These are phyloP conservation scores for Hiodon tergisus DNA, from an alignment of 2,113 vertebrate species.

Conservation along the genomic window DNA sequence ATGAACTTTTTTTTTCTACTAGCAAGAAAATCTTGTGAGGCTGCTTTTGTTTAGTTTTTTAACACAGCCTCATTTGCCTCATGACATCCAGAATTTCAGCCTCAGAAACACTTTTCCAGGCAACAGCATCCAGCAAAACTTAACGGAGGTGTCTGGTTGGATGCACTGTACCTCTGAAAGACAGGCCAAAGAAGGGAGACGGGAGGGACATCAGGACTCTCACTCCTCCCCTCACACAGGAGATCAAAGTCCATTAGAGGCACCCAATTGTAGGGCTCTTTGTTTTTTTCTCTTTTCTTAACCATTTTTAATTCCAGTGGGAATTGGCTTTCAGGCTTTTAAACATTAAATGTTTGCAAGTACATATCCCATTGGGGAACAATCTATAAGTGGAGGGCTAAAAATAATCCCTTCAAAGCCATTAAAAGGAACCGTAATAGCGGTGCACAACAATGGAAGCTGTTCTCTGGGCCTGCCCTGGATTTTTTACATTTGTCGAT, in stretches of 20 bases:
- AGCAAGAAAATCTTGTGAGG: neutral
- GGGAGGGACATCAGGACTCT: neutral
- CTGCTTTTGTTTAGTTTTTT: constrained; percentile 24
- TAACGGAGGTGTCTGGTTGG: neutral
- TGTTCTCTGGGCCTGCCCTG: constrained; percentile 2
- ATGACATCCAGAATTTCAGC: constrained; percentile 3
- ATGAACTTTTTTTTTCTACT: constrained; percentile 23
- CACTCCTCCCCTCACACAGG: neutral
- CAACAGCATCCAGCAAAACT: neutral
- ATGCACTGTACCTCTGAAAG: neutral
- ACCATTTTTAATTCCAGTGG: neutral
- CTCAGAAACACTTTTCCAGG: constrained; percentile 11
- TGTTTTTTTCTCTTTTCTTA: neutral
- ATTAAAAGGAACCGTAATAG: constrained; percentile 17
- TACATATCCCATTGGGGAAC: constrained; percentile 18
- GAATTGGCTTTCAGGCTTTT: constrained; percentile 25
- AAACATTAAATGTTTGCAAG: constrained; percentile 21
- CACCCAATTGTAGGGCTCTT: neutral
- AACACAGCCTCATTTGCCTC: constrained; percentile 8
- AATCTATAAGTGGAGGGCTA: constrained; percentile 17
- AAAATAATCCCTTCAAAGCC: constrained; percentile 24
- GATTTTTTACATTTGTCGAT: neutral
- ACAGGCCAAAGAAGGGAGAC: neutral
- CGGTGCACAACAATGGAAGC: constrained; percentile 16
- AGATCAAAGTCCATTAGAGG: constrained; percentile 22